phyloP scores from a whole-genome alignment of 2,888 invertebrate genomes.

The Lasioglossum vierecki region DNA sequence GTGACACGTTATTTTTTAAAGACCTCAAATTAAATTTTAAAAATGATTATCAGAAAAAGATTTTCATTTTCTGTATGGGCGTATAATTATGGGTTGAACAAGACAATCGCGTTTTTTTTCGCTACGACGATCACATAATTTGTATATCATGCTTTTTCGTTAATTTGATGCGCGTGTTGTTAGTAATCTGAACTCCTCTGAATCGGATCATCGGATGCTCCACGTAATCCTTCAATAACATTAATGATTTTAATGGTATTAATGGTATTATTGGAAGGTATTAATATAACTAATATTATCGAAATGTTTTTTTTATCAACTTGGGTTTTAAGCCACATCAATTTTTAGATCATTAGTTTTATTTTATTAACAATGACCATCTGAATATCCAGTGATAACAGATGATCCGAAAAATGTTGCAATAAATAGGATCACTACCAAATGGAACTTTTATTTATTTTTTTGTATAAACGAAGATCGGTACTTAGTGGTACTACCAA shows the following conservation, averaged over 20 bases:
- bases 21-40: not conserved
- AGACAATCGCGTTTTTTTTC: not conserved
- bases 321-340: not conserved
- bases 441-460: no score
- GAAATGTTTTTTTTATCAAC: not conserved
- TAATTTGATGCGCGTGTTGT: not conserved
- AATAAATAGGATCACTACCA: no score
- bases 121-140: not conserved
- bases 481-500: no score
- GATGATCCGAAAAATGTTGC: no score
- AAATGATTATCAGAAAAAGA: not conserved
- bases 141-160: not conserved
- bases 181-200: not conserved
- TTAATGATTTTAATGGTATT: not conserved
- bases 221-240: not conserved
- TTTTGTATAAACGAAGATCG: no score
- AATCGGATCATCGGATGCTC: not conserved
- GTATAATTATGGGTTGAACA: not conserved
- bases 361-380: not conserved
- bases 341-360: not conserved
- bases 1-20: not conserved
- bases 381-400: not conserved
- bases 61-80: not conserved
- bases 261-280: not conserved
- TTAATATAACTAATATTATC: not conserved